Conservation (phyloP, 2,888 invertebrate species). For the Macroteleia sp. region DNA sequence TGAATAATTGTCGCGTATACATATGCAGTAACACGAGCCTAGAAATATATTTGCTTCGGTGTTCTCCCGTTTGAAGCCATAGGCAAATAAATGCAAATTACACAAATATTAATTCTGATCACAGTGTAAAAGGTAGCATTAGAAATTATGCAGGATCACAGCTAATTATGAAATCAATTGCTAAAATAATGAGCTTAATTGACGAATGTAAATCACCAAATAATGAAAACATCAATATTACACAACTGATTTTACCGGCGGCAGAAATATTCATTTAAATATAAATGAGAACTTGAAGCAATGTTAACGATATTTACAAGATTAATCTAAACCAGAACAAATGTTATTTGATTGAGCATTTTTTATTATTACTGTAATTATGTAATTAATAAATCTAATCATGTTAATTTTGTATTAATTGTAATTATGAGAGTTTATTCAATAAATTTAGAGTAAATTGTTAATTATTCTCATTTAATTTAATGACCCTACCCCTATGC, state of each 20-base stretch:
- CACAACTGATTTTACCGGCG: background rate
- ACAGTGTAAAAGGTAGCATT: slow-evolving; percentile 51
- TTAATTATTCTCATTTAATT: too few species aligned
- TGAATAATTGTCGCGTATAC: slow-evolving; percentile 61
- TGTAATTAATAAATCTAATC: too few species aligned
- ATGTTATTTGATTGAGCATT: too few species aligned
- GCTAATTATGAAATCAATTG: slow-evolving; percentile 54
- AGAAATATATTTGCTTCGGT: slow-evolving; percentile 56
- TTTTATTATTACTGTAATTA: too few species aligned
- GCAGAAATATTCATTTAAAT: background rate
- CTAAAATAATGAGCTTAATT: slow-evolving; percentile 54
- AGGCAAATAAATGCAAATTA: slow-evolving; percentile 61
- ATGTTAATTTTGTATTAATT: too few species aligned
- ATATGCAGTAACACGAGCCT: slow-evolving; percentile 62
- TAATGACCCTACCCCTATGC: too few species aligned
- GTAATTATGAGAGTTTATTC: too few species aligned
- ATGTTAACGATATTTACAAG: too few species aligned
- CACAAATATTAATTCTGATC: slow-evolving; percentile 54
- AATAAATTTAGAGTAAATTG: too few species aligned
- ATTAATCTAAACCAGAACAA: too few species aligned
- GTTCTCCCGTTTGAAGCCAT: slow-evolving; percentile 44
- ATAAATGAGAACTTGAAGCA: too few species aligned
- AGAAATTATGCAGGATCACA: slow-evolving; percentile 58
- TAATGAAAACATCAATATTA: background rate
- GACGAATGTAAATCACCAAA: background rate